Evolutionary conservation across 2,888 invertebrate genomes (phyloP), one percentile per base, ranked within the genome.

Genomic region (Anarsia innoxiella): DNA sequence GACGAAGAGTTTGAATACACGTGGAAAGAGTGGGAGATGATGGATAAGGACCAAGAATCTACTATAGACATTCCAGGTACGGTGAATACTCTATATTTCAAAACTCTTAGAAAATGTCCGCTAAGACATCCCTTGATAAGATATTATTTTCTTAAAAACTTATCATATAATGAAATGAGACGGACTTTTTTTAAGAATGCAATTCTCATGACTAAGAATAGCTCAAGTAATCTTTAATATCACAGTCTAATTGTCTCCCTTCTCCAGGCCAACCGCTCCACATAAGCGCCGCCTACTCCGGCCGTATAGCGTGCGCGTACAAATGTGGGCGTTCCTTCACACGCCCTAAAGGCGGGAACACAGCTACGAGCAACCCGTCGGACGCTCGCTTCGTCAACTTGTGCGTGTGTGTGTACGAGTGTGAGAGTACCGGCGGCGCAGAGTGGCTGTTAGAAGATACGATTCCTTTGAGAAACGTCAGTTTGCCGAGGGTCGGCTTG

Each of bases 261-360:
- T n/a, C n/a, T n/a, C n/a, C 25, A 86, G 93, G 94, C 2, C 94
- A 93, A 69, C 94, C 96, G 1, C 78, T 97, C 15, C 95, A 96
- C 70, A 94, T 99, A 42, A 96, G 96, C 68, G 97, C 98, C 23
- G 99, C 99, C 0, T 99, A 99, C 78, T 97, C 96, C 39, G 99
- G 99, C 0, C 89, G 99, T 30, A 93, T 99, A 37, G 99, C 99
- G 0, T 96, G 97, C 73, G 99, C 99, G 2, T 99, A 97, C 73
- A 96, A 97, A 64, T 93, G 95, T 60, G 95, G 96, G 0, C 91
- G 93, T 45, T 95, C 95, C 8, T 95, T 95, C 68, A 94, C 95
- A 0, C 86, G 95, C 0, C 92, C 92, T 52, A 96, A 97, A 64
- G 93, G 92, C 49, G 93, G 93, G 10, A 90, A 90, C 55, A 49